Percentiles rank a stretch among this genome's conserved stretches.
Conservation (phyloP, 2,113 vertebrate genomes). For the Carassius gibelio region DNA sequence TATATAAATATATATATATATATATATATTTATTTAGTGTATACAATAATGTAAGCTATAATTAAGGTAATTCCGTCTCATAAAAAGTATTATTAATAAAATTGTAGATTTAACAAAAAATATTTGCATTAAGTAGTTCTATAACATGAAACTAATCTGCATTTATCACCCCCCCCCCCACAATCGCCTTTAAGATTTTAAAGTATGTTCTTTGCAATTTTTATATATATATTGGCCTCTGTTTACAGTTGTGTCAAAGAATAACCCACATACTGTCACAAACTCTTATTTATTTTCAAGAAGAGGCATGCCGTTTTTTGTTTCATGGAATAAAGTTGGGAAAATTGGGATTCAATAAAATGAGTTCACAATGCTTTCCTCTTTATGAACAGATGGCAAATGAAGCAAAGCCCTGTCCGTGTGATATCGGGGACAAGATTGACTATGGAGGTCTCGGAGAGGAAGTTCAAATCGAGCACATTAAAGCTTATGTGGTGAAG, state of each 20-base stretch:
- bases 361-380: neutral
- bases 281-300: too few species aligned
- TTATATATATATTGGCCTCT: neutral
- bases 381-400: constrained; percentile 77
- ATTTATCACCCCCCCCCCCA: neutral
- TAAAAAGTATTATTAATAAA: too few species aligned
- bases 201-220: neutral
- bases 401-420: constrained; percentile 83
- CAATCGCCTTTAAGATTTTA: neutral
- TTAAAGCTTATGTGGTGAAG: constrained; percentile 82
- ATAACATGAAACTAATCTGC: neutral
- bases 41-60: too few species aligned
- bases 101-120: neutral
- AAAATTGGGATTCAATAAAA: neutral
- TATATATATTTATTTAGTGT: too few species aligned
- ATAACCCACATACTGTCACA: too few species aligned
- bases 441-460: constrained; percentile 81
- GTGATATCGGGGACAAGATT: constrained; percentile 82
- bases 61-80: neutral
- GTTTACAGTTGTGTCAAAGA: neutral
- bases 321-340: too few species aligned
- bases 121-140: neutral
- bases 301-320: too few species aligned
- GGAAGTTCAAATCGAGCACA: constrained; percentile 85
- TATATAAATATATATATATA: neutral